Evolutionary conservation across 2,888 invertebrate species (phyloP).

Genomic region (Mimachlamys varia): DNA sequence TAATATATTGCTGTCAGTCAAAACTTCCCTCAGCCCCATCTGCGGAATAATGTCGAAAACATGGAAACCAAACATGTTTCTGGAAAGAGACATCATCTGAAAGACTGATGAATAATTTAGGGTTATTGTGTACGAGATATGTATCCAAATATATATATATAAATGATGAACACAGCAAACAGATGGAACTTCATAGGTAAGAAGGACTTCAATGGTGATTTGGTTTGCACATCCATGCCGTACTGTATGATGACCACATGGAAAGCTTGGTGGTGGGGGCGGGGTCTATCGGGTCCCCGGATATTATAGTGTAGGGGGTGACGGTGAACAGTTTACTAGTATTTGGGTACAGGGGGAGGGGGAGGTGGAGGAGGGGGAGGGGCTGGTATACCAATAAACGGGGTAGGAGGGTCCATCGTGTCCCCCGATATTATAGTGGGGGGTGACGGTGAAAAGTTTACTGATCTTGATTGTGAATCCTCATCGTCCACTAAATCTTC

Average conservation of each 20-base stretch:
- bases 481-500: not conserved
- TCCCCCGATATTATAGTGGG: not conserved
- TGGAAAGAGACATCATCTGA: too few relatives aligned
- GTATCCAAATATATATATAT: not conserved
- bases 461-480: not conserved
- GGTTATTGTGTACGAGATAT: not conserved
- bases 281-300: too few relatives aligned
- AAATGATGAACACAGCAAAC: not conserved
- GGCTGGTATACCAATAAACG: not conserved
- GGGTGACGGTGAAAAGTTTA: slow-evolving; percentile 7
- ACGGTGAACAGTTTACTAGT: not conserved
- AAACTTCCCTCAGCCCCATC: not conserved
- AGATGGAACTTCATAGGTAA: slow-evolving; percentile 12
- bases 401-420: not conserved
- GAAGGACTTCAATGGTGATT: not conserved
- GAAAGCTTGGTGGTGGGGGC: too few relatives aligned
- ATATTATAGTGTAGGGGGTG: not conserved
- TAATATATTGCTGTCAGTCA: too few relatives aligned
- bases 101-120: not conserved
- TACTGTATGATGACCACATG: not conserved
- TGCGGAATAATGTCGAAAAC: not conserved
- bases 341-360: too few relatives aligned
- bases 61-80: not conserved
- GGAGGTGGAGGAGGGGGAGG: not conserved
- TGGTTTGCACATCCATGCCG: not conserved